phyloP scores from a whole-genome alignment of 2,113 vertebrate genomes.

The Sebastes schlegelii region DNA sequence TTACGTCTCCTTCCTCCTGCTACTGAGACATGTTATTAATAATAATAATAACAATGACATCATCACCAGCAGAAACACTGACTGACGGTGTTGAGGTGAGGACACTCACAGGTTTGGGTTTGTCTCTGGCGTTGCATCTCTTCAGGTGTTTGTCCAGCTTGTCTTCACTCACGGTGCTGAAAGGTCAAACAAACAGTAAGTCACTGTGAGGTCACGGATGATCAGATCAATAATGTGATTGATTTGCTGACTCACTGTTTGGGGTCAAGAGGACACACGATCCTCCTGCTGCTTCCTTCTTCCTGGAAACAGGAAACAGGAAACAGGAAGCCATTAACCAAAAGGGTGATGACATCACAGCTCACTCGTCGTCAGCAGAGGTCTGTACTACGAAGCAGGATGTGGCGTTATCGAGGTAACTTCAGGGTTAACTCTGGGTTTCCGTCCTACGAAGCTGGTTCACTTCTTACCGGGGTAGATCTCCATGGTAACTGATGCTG shows the following conservation, averaged over 20 bases:
- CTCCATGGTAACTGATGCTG: too few relatives aligned
- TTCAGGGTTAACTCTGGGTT: too few relatives aligned
- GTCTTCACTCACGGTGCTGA: constrained; percentile 93
- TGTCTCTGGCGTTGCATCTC: constrained; percentile 95
- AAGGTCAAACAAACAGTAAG: not conserved
- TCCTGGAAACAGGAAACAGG: constrained; percentile 73
- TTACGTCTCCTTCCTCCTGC: too few relatives aligned
- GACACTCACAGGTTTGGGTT: constrained; percentile 88
- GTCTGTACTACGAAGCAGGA: too few relatives aligned
- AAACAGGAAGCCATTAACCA: constrained; percentile 4
- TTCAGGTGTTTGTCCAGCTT: constrained; percentile 93
- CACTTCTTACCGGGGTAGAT: too few relatives aligned
- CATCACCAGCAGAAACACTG: too few relatives aligned
- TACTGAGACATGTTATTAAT: not conserved
- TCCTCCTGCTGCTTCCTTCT: constrained; percentile 85
- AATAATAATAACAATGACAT: not conserved
- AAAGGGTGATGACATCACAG: not conserved
- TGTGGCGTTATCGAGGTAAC: too few relatives aligned
- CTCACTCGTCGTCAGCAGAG: not conserved
- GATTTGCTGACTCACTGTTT: constrained; percentile 90
- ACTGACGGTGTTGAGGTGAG: too few relatives aligned
- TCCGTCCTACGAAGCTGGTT: too few relatives aligned
- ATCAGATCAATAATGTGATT: not conserved
- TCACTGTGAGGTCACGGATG: not conserved
- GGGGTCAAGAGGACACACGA: constrained; percentile 93